Evolutionary conservation across 2,888 invertebrate genomes (phyloP).

Genomic region (Drosophila heteroneura): DNA sequence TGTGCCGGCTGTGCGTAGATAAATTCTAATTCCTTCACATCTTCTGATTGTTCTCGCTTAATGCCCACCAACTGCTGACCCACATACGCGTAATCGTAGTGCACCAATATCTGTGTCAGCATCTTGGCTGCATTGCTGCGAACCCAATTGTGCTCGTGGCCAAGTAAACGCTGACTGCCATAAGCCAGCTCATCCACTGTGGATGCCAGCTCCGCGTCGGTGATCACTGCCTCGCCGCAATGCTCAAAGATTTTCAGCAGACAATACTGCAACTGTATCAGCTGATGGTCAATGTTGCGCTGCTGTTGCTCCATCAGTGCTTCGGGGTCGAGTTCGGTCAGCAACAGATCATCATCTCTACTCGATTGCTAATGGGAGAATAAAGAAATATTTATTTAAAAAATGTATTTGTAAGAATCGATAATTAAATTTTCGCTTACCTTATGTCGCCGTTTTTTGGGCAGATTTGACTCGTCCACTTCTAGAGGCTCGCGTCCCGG

Average conservation of each 20-base stretch:
- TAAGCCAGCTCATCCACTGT: constrained; percentile 87
- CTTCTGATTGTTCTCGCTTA: constrained; percentile 48
- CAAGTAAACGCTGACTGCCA: constrained; percentile 90
- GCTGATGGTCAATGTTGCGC: constrained; percentile 89
- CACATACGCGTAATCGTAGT: constrained; percentile 88
- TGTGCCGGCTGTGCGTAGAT: constrained; percentile 88
- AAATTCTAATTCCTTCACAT: constrained; percentile 85
- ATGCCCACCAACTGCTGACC: constrained; percentile 86
- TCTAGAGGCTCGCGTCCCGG: constrained; percentile 75
- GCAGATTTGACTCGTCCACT: constrained; percentile 2
- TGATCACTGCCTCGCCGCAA: constrained; percentile 87
- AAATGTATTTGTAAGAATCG: not conserved
- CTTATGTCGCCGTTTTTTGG: constrained; percentile 42
- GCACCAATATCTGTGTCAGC: constrained; percentile 89
- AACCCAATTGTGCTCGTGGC: constrained; percentile 95
- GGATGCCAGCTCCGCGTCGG: constrained; percentile 66
- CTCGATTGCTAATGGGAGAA: constrained; percentile 5
- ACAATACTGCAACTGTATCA: constrained; percentile 91
- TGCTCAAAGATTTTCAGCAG: constrained; percentile 89
- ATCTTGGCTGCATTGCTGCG: constrained; percentile 91
- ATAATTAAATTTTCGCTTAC: constrained; percentile 17
- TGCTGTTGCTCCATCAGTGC: constrained; percentile 87
- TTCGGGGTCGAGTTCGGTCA: constrained; percentile 56
- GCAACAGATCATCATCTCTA: constrained; percentile 31
- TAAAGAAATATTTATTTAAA: not conserved